Evolutionary conservation across 2,888 invertebrate species (phyloP).

Genomic region (Drosophila kanekoi): DNA sequence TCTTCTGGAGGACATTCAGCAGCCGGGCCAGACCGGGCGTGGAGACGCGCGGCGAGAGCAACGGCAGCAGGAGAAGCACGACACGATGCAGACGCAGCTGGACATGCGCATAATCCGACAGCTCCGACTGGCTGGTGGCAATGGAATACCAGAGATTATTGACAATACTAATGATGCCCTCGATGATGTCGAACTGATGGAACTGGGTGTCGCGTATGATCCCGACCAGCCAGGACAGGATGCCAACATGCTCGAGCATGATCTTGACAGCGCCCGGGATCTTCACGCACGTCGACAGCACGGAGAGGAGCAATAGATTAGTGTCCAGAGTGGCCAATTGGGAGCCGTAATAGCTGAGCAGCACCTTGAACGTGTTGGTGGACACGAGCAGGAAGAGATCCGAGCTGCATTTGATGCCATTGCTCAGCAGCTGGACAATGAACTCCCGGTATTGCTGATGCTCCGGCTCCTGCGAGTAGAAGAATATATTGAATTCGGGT

Average conservation of each 20-base stretch:
- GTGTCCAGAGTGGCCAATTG: slow-evolving; percentile 87
- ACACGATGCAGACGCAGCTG: slow-evolving; percentile 75
- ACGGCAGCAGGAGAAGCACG: slow-evolving; percentile 73
- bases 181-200: slow-evolving; percentile 84
- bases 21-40: slow-evolving; percentile 73
- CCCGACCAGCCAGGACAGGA: slow-evolving; percentile 89
- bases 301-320: slow-evolving; percentile 89
- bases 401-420: slow-evolving; percentile 90
- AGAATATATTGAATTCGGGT: slow-evolving; percentile 95
- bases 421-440: slow-evolving; percentile 91
- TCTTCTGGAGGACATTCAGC: slow-evolving; percentile 82
- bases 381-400: slow-evolving; percentile 91
- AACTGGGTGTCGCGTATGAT: slow-evolving; percentile 83
- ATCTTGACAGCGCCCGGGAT: slow-evolving; percentile 89
- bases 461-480: slow-evolving; percentile 91
- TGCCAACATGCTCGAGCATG: slow-evolving; percentile 89
- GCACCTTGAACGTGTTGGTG: slow-evolving; percentile 91
- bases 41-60: slow-evolving; percentile 82
- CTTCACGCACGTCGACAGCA: slow-evolving; percentile 88
- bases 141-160: slow-evolving; percentile 84
- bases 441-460: slow-evolving; percentile 90
- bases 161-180: slow-evolving; percentile 83
- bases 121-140: slow-evolving; percentile 73
- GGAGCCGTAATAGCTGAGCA: slow-evolving; percentile 90
- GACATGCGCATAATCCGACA: slow-evolving; percentile 76